Percentiles rank a stretch among this genome's conserved stretches.
Evolutionary conservation across 2,888 invertebrate genomes (phyloP).

Genomic region (Hyles lineata): DNA sequence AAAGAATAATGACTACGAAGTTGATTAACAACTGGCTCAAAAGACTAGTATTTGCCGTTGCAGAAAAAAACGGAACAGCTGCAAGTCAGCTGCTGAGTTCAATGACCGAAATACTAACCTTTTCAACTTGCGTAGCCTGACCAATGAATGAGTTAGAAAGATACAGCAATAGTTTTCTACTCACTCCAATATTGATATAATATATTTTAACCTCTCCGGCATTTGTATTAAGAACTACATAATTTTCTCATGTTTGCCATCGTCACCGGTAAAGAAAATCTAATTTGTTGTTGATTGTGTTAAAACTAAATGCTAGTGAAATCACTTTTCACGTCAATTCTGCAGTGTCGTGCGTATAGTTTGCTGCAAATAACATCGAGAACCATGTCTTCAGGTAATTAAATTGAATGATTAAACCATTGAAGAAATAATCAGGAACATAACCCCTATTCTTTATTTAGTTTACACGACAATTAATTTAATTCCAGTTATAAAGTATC

Average conservation of each 20-base stretch:
- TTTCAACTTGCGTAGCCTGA: slow-evolving; percentile 37
- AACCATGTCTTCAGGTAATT: slow-evolving; percentile 65
- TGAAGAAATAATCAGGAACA: background rate
- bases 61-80: slow-evolving; percentile 33
- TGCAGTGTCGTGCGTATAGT: slow-evolving; percentile 49
- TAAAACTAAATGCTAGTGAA: slow-evolving; percentile 61
- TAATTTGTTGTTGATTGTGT: slow-evolving; percentile 41
- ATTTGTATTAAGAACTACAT: background rate
- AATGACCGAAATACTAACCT: slow-evolving; percentile 49
- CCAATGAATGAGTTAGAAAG: background rate
- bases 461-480: background rate
- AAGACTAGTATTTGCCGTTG: background rate
- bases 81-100: slow-evolving; percentile 54
- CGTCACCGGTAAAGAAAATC: slow-evolving; percentile 36
- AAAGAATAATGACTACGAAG: background rate
- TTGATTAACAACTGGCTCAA: background rate
- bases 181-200: background rate
- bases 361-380: slow-evolving; percentile 49
- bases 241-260: background rate
- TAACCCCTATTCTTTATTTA: slow-evolving; percentile 9
- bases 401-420: slow-evolving; percentile 29
- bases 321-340: slow-evolving; percentile 50
- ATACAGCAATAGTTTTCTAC: background rate
- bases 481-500: background rate
- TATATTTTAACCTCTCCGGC: background rate